Evolutionary conservation across 2,888 invertebrate species (phyloP), one percentile per base, ranked within the genome.

Genomic region (Onchidella celtica): DNA sequence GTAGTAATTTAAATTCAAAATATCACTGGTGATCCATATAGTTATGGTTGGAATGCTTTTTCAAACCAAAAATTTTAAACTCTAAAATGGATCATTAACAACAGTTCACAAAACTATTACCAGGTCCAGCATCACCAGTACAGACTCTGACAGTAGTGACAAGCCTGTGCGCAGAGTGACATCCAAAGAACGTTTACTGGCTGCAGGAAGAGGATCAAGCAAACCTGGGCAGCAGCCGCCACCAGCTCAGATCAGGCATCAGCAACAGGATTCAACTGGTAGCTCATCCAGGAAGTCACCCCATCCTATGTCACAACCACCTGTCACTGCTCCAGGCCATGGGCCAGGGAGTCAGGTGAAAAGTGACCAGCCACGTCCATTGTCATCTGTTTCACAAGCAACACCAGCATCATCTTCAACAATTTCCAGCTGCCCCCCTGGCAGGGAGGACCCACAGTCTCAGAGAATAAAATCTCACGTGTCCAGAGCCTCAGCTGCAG

Each of bases 51-150:
- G 21, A 1, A 24, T n/a, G 21, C 17, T 57, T n/a, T n/a, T 3
- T 11, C 24, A n/a, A 11, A 24, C 2, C 29, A 27, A 65, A 27
- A n/a, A 36, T n/a, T 27, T 61, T 47, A 27, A 27, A 11, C 9
- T 27, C 63, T 55, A n/a, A n/a, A n/a, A n/a, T n/a, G n/a, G n/a
- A n/a, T n/a, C n/a, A n/a, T n/a, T n/a, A n/a, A n/a, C n/a, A n/a
- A n/a, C n/a, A n/a, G n/a, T n/a, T n/a, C n/a, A n/a, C n/a, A n/a
- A n/a, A n/a, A n/a, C n/a, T n/a, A n/a, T n/a, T n/a, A 77, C 24
- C 85, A 87, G 87, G 59, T 81, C 84, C 57, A 85, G 85, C 70
- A 77, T 87, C 38, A 86, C 85, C 27, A 87, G 87, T 77, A 85
- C 83, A 55, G 87, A 86, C 73, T 87, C 87, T 9, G 87, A 87